A percentile compares a stretch with the other conserved stretches of the same genome.
phyloP scores from a whole-genome alignment of 2,888 invertebrate genomes.

The Leptinotarsa haldemani region DNA sequence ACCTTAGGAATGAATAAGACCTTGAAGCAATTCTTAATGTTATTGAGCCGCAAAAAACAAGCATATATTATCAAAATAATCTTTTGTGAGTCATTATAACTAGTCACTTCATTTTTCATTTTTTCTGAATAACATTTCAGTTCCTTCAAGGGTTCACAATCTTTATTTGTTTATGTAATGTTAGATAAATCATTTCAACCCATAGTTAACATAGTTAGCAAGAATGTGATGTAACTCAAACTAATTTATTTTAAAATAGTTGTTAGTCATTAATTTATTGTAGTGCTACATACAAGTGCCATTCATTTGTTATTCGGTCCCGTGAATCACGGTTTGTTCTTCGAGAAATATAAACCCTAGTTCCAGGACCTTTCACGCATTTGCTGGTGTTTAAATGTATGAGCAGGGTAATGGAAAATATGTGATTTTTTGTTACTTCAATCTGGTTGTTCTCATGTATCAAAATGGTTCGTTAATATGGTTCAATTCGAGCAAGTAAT shows the following conservation, averaged over 20 bases:
- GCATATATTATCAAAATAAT: no score
- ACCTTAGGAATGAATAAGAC: no score
- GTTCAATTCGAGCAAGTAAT: not conserved
- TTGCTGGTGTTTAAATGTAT: not conserved
- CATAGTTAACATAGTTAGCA: slow-evolving; percentile 4
- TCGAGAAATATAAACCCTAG: slow-evolving; percentile 44
- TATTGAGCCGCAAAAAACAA: no score
- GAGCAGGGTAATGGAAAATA: not conserved
- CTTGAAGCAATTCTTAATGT: no score
- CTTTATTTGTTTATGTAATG: not conserved
- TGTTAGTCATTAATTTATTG: slow-evolving; percentile 38
- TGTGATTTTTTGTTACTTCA: not conserved
- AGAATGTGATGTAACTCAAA: slow-evolving; percentile 42
- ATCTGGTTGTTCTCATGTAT: not conserved
- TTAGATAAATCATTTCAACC: slow-evolving; percentile 5
- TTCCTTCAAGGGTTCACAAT: not conserved
- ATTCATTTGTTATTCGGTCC: slow-evolving; percentile 45
- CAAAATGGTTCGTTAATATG: not conserved
- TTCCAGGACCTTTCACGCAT: slow-evolving; percentile 48
- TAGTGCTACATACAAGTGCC: slow-evolving; percentile 34
- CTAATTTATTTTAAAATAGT: slow-evolving; percentile 42
- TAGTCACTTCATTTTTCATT: not conserved
- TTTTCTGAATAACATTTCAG: not conserved
- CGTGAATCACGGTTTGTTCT: slow-evolving; percentile 53
- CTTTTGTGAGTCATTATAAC: not conserved